Evolutionary conservation across 2,797 vertebrate species (phyloP), one percentile per base, ranked within the genome.

Genomic region (Rhinella marina): DNA sequence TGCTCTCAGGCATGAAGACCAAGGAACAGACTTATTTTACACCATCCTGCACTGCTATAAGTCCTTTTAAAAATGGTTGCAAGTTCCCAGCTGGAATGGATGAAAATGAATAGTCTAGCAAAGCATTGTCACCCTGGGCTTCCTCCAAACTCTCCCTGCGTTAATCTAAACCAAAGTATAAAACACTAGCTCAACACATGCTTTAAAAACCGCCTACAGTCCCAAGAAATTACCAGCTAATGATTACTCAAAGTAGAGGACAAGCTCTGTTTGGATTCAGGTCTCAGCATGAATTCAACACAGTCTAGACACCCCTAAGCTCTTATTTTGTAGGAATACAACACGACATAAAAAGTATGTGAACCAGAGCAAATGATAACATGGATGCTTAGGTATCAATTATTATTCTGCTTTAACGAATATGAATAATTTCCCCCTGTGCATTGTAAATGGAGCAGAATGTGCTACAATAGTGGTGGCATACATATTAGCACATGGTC

Each of bases 101-200:
- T 89, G 84, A 89, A 86, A 89, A 89, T 86, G 70, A 89, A 89
- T 86, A 89, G 84, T 82, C 70, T 85, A 86, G 77, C 59, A 77
- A 77, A 77, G 79, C 57, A 64, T 75, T 86, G 84, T 82, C 84
- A 86, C 84, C 64, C 88, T 89, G 79, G 84, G 79, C 70, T 86
- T 61, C 80, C 78, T 88, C 68, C 83, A 86, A 76, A 85, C 59
- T 79, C 64, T 88, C 27, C 41, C 17, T 64, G n/a, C 48, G 84
- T 85, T 88, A 88, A 81, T 85, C 54, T 54, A 86, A 81, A 86
- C 76, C 77, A 88, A 76, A 59, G 78, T 86, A 88, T 52, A 82
- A 86, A 89, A 76, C 79, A 88, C 79, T 50, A 82, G 88, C 70
- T 86, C 61, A 89, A 89, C 79, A 77, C 84, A 78, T 86, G 88